A percentile compares a stretch with the other conserved stretches of the same genome.
Evolutionary conservation across 2,797 vertebrate genomes (phyloP).

Genomic region (Arrhamphus sclerolepis): DNA sequence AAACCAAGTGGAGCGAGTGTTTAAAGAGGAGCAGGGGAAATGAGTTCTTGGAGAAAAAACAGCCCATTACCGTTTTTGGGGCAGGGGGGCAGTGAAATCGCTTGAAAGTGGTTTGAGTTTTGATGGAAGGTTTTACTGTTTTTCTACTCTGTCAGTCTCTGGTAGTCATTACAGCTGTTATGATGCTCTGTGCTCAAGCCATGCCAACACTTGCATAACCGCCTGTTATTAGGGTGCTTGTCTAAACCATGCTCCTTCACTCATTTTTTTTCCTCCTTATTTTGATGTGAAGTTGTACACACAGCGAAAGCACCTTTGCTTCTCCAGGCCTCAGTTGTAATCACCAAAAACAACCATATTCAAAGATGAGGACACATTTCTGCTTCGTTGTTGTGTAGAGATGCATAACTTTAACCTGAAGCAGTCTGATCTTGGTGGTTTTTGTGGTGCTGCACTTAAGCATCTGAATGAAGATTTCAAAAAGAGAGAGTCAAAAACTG

Average conservation of each 20-base stretch:
- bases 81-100: constrained; percentile 27
- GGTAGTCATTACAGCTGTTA: constrained; percentile 71
- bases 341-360: constrained; percentile 3
- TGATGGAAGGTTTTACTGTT: constrained; percentile 35
- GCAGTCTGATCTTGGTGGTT: neutral
- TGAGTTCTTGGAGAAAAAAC: constrained; percentile 39
- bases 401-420: too few relatives aligned
- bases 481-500: neutral
- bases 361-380: neutral
- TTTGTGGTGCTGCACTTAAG: neutral
- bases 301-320: constrained; percentile 13
- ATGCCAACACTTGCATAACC: constrained; percentile 63
- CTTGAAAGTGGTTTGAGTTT: constrained; percentile 17
- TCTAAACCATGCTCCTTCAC: constrained; percentile 29
- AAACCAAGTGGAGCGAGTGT: constrained; percentile 16
- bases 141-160: constrained; percentile 53
- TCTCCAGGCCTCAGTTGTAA: neutral
- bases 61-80: constrained; percentile 22
- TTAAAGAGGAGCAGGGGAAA: constrained; percentile 5
- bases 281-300: constrained; percentile 3
- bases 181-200: constrained; percentile 55
- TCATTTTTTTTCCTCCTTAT: neutral
- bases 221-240: constrained; percentile 47
- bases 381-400: neutral
- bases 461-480: neutral